Percentiles rank a stretch among this genome's conserved stretches.
Conservation (phyloP, 2,797 vertebrate genomes). For the Coluber constrictor region DNA sequence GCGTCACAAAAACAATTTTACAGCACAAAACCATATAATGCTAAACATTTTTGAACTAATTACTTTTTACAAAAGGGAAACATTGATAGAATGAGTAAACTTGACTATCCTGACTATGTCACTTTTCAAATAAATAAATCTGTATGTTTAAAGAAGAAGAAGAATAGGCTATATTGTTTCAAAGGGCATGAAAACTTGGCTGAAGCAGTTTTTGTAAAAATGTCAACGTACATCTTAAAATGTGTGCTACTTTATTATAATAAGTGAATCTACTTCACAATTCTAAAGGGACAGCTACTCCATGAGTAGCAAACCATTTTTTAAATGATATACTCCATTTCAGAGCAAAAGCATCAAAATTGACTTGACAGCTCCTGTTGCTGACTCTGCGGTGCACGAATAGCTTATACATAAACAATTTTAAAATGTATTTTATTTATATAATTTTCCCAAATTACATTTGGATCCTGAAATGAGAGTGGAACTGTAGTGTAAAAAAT, state of each 20-base stretch:
- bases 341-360: neutral
- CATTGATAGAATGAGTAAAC: neutral
- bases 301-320: neutral
- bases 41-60: neutral
- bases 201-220: neutral
- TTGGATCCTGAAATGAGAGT: neutral
- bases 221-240: neutral
- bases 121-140: neutral
- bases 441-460: neutral
- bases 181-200: neutral
- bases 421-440: neutral
- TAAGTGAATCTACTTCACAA: neutral
- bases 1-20: neutral
- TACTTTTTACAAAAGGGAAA: slow-evolving; percentile 3
- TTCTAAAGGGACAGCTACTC: neutral
- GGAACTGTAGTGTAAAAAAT: neutral
- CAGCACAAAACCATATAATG: accelerated
- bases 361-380: neutral
- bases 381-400: neutral
- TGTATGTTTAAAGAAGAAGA: neutral
- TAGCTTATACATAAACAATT: neutral
- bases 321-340: neutral
- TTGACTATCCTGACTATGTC: neutral
- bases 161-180: neutral
- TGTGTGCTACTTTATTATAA: neutral